Evolutionary conservation across 2,888 invertebrate genomes (phyloP).

Genomic region (Dilophus febrilis): DNA sequence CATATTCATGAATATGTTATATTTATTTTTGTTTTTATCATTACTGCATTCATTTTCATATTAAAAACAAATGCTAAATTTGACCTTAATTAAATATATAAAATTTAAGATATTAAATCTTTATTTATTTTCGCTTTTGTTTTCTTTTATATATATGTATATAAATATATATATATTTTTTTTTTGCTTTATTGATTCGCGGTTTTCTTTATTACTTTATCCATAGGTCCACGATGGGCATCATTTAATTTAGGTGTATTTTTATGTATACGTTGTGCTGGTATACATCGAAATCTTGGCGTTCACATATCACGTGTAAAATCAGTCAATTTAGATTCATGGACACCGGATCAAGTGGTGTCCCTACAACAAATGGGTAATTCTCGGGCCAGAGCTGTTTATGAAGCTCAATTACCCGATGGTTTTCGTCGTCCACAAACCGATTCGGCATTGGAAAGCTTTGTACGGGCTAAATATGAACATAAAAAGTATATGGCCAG

Average conservation of each 20-base stretch:
- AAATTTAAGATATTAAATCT: too few relatives aligned
- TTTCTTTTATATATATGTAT: too few relatives aligned
- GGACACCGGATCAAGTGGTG: slow-evolving; percentile 96
- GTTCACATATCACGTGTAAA: slow-evolving; percentile 98
- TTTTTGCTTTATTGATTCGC: too few relatives aligned
- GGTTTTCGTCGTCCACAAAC: slow-evolving; percentile 90
- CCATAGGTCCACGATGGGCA: slow-evolving; percentile 92
- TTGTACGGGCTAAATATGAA: slow-evolving; percentile 96
- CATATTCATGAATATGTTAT: too few relatives aligned
- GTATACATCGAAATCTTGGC: slow-evolving; percentile 95
- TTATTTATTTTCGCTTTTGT: too few relatives aligned
- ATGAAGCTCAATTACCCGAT: slow-evolving; percentile 93
- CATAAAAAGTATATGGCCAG: slow-evolving; percentile 97
- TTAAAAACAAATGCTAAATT: too few relatives aligned
- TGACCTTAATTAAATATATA: too few relatives aligned
- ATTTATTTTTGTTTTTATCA: too few relatives aligned
- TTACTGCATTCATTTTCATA: too few relatives aligned
- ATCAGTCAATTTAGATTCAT: slow-evolving; percentile 93
- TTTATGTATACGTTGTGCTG: slow-evolving; percentile 95
- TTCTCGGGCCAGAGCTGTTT: slow-evolving; percentile 87
- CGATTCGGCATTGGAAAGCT: slow-evolving; percentile 83
- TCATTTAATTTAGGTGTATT: slow-evolving; percentile 99
- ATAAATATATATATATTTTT: too few relatives aligned
- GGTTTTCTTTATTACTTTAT: slow-evolving; percentile 6
- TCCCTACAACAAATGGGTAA: slow-evolving; percentile 96